phyloP scores from a whole-genome alignment of 23 tunicate genomes.

The Trididemnum clinides region DNA sequence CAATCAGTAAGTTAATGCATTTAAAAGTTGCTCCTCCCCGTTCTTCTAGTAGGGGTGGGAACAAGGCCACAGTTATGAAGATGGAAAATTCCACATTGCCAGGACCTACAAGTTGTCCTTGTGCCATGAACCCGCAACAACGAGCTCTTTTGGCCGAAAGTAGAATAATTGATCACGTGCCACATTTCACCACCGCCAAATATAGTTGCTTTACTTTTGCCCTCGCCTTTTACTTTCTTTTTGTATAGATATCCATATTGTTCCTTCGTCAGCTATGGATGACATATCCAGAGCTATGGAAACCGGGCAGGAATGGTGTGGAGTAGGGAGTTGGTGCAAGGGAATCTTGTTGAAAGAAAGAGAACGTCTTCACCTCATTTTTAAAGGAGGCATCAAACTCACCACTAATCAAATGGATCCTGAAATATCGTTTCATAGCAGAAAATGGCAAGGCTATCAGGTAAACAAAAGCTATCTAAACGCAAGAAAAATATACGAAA shows the following conservation, averaged over 20 bases:
- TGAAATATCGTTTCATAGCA: slow-evolving; percentile 66
- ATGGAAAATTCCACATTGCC: too few relatives aligned
- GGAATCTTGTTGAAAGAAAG: slow-evolving; percentile 48
- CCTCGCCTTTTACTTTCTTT: not conserved
- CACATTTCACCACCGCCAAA: too few relatives aligned
- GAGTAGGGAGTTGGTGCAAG: slow-evolving; percentile 1
- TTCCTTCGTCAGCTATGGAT: slow-evolving; percentile 50
- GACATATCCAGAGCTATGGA: slow-evolving; percentile 54
- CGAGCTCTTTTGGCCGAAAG: too few relatives aligned
- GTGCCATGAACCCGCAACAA: too few relatives aligned
- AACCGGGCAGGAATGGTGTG: slow-evolving; percentile 43
- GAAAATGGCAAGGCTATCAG: slow-evolving; percentile 91
- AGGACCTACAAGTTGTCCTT: too few relatives aligned
- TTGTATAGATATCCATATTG: slow-evolving; percentile 63
- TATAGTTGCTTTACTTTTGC: too few relatives aligned
- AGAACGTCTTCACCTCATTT: slow-evolving; percentile 37
- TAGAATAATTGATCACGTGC: too few relatives aligned
- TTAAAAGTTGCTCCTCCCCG: too few relatives aligned
- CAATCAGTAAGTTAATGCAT: slow-evolving; percentile 53
- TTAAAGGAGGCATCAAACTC: slow-evolving; percentile 52
- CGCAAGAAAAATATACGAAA: too few relatives aligned
- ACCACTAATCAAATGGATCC: slow-evolving; percentile 76
- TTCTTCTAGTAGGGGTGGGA: too few relatives aligned
- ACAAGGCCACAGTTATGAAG: too few relatives aligned
- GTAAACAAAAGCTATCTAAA: too few relatives aligned